Base-by-base conservation (phyloP, 2,113 vertebrate genomes). In the Ameiurus melas region DNA sequence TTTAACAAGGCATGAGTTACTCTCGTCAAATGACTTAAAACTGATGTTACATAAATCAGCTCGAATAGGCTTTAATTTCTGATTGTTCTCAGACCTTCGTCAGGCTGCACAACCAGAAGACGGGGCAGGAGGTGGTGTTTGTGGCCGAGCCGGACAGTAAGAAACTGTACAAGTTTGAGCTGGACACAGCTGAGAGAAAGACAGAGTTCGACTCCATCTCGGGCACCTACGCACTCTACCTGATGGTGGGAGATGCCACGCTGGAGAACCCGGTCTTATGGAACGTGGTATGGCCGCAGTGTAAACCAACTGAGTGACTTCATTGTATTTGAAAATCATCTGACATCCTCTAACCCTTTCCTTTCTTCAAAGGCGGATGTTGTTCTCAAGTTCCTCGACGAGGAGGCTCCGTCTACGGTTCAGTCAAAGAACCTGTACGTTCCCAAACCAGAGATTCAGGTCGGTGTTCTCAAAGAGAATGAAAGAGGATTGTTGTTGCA, bases 391-490 rank as follows among this genome's bases (percentile, higher is more conserved):
- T 99, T 99, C 90, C 95, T 97, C 86, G 99, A 99, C 60, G 99
- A 99, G 91, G 99, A 99, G 90, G 95, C 93, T 0, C 98, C 98
- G 5, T 95, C 95, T 4, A 92, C 96, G 60, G 93, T 97, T 90
- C 97, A 98, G 91, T 94, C 98, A 58, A 98, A 99, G 94, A 99
- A 96, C 10, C 96, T 99, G 62, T 99, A 98, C 79, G 94, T 96
- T 68, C 97, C 98, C 78, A 99, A 99, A 92, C 98, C 97, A 89
- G 98, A 99, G 94, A 99, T 99, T 88, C 96, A 98, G 97, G 99
- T 99, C 91, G 55, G 57, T 1, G 14, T 27, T 30, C 16, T 17
- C 68, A 71, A 36, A 71, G 5, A 2, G 2, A 4, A 30, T 30
- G 58, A 17, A 68, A 33, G 5, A 6, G 66, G 68, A 19, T 71